Evolutionary conservation across 2,113 vertebrate genomes (phyloP).

Genomic region (Paramisgurnus dabryanus): DNA sequence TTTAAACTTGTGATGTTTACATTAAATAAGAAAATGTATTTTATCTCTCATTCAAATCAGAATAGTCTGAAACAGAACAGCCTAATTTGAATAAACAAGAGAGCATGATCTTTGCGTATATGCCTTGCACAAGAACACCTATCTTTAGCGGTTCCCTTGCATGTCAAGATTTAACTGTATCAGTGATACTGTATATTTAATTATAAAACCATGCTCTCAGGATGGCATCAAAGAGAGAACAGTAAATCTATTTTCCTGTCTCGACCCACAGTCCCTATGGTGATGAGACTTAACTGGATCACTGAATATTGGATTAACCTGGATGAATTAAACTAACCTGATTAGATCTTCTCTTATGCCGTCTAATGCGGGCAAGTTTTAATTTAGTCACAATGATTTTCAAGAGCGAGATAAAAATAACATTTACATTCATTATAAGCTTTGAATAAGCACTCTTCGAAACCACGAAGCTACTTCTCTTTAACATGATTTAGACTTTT

Average conservation of each 20-base stretch:
- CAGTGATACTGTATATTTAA: not conserved
- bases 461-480: not conserved
- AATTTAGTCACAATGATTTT: constrained; percentile 36
- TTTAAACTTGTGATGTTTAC: too few species aligned
- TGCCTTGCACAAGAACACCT: not conserved
- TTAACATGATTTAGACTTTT: constrained; percentile 3
- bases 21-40: too few species aligned
- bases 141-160: not conserved
- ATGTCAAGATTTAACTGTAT: constrained; percentile 30
- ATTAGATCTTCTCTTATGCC: constrained; percentile 33
- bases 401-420: constrained; percentile 24
- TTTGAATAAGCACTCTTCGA: constrained; percentile 9
- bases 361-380: constrained; percentile 12
- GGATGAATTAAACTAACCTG: constrained; percentile 39
- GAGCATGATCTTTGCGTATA: not conserved
- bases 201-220: constrained; percentile 15
- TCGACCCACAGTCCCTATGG: constrained; percentile 26
- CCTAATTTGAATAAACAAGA: constrained; percentile 7
- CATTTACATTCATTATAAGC: constrained; percentile 21
- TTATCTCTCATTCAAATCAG: too few species aligned
- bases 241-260: not conserved
- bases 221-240: constrained; percentile 14
- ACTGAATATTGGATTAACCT: constrained; percentile 52
- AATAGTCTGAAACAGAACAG: not conserved
- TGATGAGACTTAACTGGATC: constrained; percentile 46